Base-by-base conservation (phyloP, 2,797 vertebrate species). In the Chloroceryle inda region DNA sequence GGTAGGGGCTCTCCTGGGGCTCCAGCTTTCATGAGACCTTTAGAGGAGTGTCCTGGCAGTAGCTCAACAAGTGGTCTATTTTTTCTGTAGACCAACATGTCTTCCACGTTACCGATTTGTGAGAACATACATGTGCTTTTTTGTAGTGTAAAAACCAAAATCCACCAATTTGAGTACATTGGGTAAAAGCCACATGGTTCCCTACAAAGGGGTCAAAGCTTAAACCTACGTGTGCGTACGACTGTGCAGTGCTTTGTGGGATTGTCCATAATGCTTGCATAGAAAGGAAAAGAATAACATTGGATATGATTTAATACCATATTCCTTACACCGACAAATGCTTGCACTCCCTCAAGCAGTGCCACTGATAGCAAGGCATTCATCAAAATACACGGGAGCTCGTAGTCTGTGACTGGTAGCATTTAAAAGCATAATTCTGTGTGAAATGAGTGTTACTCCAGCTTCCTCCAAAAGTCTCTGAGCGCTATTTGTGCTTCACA, bases 141-240 rank as follows among this genome's bases (percentile, higher is more conserved):
- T 29, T 3, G 1, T 13, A 10, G 8, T 21, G 17, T 9, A 66
- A 78, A 78, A 82, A 38, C 37, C 9, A 35, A 45, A 52, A 23
- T 23, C 33, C 56, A 42, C 23, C 47, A 14, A 4, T 16, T 17
- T 3, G 2, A 77, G 76, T 8, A 11, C 1, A 11, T 0, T 24
- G 9, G 22, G n/a, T 19, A 20, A 49, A 35, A 33, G 15, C 29
- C 63, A 17, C 24, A 2, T 3, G 13, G 53, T 6, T 62, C 22
- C 26, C 40, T n/a, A 12, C 3, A 8, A 53, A 26, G 13, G 19
- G 18, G 18, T 40, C 33, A 62, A 20, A 10, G 27, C 29, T 63
- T 26, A 55, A 62, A 38, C 20, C 23, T 33, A 11, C 7, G 2
- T 0, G 2, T 4, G 12, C 15, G 2, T 33, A 4, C 2, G 6